Conservation (phyloP, 2,113 vertebrate genomes). For the Anarrhichthys ocellatus region DNA sequence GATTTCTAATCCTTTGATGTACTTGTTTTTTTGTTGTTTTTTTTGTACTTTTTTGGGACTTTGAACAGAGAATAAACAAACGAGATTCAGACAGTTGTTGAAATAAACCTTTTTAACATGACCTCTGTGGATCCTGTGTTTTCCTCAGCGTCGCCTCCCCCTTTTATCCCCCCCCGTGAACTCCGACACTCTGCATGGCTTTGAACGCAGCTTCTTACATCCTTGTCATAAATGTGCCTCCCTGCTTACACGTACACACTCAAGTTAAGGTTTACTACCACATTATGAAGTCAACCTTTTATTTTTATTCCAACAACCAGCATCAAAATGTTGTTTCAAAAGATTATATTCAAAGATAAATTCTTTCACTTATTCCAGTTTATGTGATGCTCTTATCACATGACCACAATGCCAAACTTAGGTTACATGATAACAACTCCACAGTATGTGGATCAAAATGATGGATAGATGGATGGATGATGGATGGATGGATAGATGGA, state of each 20-base stretch:
- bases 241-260: constrained; percentile 23
- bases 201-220: constrained; percentile 55
- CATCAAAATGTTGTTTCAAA: no score
- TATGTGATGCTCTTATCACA: neutral
- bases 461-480: neutral
- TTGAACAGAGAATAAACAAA: constrained; percentile 81
- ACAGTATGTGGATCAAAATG: neutral
- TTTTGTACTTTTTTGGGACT: constrained; percentile 97
- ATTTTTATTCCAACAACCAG: neutral
- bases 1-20: constrained; percentile 94
- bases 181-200: constrained; percentile 69
- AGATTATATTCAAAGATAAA: no score
- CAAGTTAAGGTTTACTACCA: neutral
- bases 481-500: neutral
- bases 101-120: constrained; percentile 94
- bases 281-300: neutral
- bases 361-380: no score
- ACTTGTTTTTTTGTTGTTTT: constrained; percentile 75
- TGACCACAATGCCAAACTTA: neutral
- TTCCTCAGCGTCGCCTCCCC: constrained; percentile 56
- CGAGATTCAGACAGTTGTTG: constrained; percentile 86
- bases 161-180: neutral
- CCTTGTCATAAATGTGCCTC: constrained; percentile 8
- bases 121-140: constrained; percentile 67
- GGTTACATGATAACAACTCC: neutral